These are phyloP conservation scores for Callithrix jacchus DNA, from an alignment of 2,113 vertebrate species.

Conservation along the genomic window DNA sequence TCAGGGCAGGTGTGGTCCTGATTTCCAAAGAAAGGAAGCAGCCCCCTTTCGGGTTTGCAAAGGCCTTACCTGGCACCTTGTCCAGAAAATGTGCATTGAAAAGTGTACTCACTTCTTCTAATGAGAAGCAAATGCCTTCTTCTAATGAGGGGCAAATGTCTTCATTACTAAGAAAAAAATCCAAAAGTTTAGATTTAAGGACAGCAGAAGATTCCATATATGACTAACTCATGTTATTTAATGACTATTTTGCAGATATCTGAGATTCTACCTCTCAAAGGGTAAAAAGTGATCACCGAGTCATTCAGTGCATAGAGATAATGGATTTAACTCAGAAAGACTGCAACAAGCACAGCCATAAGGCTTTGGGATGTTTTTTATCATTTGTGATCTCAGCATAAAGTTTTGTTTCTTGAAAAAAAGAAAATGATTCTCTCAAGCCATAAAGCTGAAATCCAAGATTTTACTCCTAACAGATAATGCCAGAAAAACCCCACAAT, in stretches of 20 bases:
- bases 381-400: constrained; percentile 41
- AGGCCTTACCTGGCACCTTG: not conserved
- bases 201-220: not conserved
- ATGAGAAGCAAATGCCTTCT: not conserved
- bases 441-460: constrained; percentile 39
- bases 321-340: not conserved
- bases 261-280: not conserved
- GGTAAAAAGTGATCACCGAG: not conserved
- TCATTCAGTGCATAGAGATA: not conserved
- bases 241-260: not conserved
- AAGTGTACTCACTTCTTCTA: constrained; percentile 19
- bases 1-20: not conserved
- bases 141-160: constrained; percentile 1
- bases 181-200: not conserved
- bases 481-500: not conserved
- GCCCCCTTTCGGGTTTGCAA: not conserved
- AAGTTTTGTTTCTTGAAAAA: constrained; percentile 39
- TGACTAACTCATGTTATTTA: not conserved
- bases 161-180: not conserved
- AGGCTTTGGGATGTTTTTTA: constrained; percentile 27
- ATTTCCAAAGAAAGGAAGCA: not conserved
- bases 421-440: not conserved
- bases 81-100: not conserved
- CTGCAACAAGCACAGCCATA: not conserved
- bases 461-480: constrained; percentile 47